phyloP scores from a whole-genome alignment of 2,888 invertebrate species.

The Ormia ochracea region DNA sequence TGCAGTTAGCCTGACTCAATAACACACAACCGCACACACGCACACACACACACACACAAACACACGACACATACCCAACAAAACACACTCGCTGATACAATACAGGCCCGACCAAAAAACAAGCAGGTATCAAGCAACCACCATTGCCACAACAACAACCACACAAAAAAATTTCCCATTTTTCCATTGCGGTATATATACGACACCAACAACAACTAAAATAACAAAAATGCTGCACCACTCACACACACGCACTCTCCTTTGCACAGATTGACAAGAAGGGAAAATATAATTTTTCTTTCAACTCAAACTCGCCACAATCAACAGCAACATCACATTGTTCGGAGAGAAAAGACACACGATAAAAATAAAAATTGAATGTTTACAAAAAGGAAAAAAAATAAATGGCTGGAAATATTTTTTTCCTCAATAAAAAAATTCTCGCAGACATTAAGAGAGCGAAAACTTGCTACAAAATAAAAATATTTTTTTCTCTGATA shows the following conservation, averaged over 20 bases:
- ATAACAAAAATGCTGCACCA: conserved; percentile 43
- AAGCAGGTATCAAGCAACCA: conserved; percentile 75
- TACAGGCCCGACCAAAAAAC: conserved; percentile 50
- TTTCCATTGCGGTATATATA: conserved; percentile 74
- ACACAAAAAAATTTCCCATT: conserved; percentile 77
- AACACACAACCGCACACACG: conserved; percentile 28
- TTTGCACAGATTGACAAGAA: neutral
- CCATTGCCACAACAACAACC: conserved; percentile 76
- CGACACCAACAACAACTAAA: conserved; percentile 62
- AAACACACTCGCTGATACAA: conserved; percentile 25
- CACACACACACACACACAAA: neutral
- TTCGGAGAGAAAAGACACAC: conserved; percentile 30
- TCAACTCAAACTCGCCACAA: conserved; percentile 47
- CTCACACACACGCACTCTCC: neutral
- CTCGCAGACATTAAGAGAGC: conserved; percentile 28
- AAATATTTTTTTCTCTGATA: conserved; percentile 3
- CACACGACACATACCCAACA: conserved; percentile 39
- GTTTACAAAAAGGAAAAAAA: neutral
- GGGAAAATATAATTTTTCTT: conserved; percentile 53
- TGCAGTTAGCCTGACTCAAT: conserved; percentile 63
- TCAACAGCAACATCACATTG: conserved; percentile 42
- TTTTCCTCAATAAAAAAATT: conserved; percentile 8
- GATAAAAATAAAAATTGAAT: conserved; percentile 38
- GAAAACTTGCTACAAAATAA: conserved; percentile 3
- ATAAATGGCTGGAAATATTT: conserved; percentile 12